A percentile compares a stretch with the other conserved stretches of the same genome.
Evolutionary conservation across 1,140 invertebrate genomes (phyloP).

Genomic region (Prorops nasuta): DNA sequence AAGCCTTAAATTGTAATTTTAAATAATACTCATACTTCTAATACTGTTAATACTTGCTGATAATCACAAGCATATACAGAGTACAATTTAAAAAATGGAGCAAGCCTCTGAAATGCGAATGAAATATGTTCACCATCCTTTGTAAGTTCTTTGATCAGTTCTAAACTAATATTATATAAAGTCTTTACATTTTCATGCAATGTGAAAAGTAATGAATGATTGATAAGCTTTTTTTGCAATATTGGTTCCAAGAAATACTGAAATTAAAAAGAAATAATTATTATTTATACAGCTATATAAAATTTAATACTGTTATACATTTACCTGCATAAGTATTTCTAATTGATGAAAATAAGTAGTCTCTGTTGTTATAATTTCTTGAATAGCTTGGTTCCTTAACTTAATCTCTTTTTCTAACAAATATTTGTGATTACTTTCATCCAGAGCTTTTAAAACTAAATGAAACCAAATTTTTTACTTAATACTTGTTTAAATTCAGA

Average conservation of each 20-base stretch:
- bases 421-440: conserved; percentile 51
- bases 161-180: conserved; percentile 70
- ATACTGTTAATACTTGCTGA: conserved; percentile 59
- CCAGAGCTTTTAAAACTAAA: conserved; percentile 55
- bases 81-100: conserved; percentile 77
- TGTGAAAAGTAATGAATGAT: conserved; percentile 57
- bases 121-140: conserved; percentile 63
- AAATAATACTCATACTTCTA: conserved; percentile 50
- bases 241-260: conserved; percentile 70
- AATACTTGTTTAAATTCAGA: conserved; percentile 4
- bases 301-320: conserved; percentile 6
- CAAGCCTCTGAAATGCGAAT: conserved; percentile 67
- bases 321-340: conserved; percentile 65
- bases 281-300: conserved; percentile 7
- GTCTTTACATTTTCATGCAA: conserved; percentile 73
- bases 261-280: conserved; percentile 30
- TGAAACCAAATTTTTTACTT: conserved; percentile 12
- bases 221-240: conserved; percentile 60
- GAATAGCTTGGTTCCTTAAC: conserved; percentile 59
- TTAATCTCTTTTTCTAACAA: conserved; percentile 49
- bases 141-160: conserved; percentile 65
- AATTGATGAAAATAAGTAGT: conserved; percentile 68
- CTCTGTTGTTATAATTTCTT: conserved; percentile 74
- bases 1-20: background rate
- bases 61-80: conserved; percentile 77